These are phyloP conservation scores for Recurvirostra avosetta DNA, from an alignment of 2,113 vertebrate genomes.

Conservation along the genomic window DNA sequence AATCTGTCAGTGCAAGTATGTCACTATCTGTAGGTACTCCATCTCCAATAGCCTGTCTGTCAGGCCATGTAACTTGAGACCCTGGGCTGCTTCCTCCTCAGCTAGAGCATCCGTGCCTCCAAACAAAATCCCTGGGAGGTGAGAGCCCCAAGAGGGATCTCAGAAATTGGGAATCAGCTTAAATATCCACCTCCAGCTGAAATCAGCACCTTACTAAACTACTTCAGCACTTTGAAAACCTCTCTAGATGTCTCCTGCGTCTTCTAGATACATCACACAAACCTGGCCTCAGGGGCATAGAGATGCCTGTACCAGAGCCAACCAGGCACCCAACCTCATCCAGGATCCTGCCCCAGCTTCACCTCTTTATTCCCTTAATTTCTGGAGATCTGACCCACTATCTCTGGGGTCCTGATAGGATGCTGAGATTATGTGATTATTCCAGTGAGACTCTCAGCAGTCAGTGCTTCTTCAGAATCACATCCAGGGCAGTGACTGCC, in stretches of 20 bases:
- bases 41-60: not conserved
- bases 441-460: not conserved
- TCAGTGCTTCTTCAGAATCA: not conserved
- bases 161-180: not conserved
- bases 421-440: not conserved
- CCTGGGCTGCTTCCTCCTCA: not conserved
- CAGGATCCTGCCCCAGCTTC: not conserved
- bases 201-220: not conserved
- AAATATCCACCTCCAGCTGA: not conserved
- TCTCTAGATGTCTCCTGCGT: not conserved
- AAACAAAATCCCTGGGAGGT: not conserved
- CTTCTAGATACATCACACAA: not conserved
- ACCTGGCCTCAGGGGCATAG: not conserved
- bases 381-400: not conserved
- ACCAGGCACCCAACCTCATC: not conserved
- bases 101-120: not conserved
- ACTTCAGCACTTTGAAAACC: not conserved
- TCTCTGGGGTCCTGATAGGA: not conserved
- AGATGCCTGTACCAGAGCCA: not conserved
- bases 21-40: not conserved
- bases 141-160: not conserved
- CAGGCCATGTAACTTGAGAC: fast-evolving
- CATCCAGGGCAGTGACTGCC: not conserved
- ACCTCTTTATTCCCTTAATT: not conserved
- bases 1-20: not conserved